phyloP scores from a whole-genome alignment of 2,797 vertebrate species.

The Sebastiscus tertius region DNA sequence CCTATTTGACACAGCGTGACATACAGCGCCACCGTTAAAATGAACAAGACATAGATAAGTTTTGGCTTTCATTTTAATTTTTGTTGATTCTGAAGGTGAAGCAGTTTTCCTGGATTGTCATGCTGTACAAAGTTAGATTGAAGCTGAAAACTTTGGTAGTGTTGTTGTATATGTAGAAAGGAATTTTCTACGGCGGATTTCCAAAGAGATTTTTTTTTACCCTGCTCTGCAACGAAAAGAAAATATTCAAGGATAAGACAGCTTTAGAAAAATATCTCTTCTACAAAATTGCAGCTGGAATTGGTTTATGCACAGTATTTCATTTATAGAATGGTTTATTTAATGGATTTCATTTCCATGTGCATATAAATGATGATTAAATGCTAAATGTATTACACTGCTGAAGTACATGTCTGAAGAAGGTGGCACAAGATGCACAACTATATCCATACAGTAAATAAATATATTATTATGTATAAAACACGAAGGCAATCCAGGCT shows the following conservation, averaged over 20 bases:
- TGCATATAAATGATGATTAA: conserved; percentile 12
- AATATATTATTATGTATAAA: background rate
- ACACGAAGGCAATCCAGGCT: no score
- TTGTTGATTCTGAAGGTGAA: conserved; percentile 25
- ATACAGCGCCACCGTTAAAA: background rate
- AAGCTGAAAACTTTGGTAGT: conserved; percentile 27
- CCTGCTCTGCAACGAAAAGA: background rate
- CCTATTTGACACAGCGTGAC: background rate
- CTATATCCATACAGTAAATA: background rate
- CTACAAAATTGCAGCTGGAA: conserved; percentile 16
- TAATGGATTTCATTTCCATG: background rate
- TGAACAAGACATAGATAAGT: conserved; percentile 2
- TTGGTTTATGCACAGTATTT: conserved; percentile 10
- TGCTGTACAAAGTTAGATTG: conserved; percentile 12
- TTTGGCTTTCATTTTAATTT: background rate
- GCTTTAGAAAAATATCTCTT: conserved; percentile 11
- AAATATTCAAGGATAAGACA: conserved; percentile 14
- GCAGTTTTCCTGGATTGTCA: background rate
- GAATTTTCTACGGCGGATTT: conserved; percentile 17
- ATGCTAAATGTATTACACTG: background rate
- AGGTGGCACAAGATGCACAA: background rate
- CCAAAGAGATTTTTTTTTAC: background rate
- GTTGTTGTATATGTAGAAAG: conserved; percentile 1
- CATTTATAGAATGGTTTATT: conserved; percentile 15
- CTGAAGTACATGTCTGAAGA: background rate